A percentile compares a stretch with the other conserved stretches of the same genome.
phyloP scores from a whole-genome alignment of 2,113 vertebrate species.

The Glaucidium brasilianum region DNA sequence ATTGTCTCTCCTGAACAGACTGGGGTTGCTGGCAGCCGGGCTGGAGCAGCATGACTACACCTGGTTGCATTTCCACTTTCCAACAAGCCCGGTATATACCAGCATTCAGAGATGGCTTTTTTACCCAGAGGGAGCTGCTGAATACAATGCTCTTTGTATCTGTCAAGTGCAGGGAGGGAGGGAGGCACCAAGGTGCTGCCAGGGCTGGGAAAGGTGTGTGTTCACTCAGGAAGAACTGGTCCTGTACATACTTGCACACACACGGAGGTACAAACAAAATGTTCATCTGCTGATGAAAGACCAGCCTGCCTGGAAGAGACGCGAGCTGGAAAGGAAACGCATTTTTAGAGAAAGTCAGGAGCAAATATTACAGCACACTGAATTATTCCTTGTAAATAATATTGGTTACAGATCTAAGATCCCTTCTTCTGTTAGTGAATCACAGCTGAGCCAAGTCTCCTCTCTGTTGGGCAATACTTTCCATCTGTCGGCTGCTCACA shows the following conservation, averaged over 20 bases:
- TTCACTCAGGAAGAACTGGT: not conserved
- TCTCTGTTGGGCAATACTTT: not conserved
- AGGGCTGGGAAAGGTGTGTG: not conserved
- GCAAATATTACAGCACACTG: not conserved
- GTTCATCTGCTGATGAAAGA: conserved; percentile 59
- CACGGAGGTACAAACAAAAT: conserved; percentile 1
- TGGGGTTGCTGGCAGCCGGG: not conserved
- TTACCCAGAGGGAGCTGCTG: conserved; percentile 10
- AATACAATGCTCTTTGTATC: conserved; percentile 41
- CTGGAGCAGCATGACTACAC: not conserved
- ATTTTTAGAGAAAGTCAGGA: not conserved
- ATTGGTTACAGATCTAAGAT: not conserved
- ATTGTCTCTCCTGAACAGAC: not conserved
- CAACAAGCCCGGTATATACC: not conserved
- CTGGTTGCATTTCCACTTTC: conserved; percentile 33
- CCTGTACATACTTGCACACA: conserved; percentile 52
- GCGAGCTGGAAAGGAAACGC: conserved; percentile 25
- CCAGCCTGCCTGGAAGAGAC: conserved; percentile 20
- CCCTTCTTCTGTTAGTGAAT: not conserved
- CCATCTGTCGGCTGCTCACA: not conserved
- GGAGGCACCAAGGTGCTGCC: conserved; percentile 5
- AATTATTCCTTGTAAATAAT: not conserved
- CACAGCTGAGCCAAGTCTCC: not conserved
- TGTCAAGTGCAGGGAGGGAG: not conserved
- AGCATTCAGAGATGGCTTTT: not conserved